Base-by-base conservation (phyloP, 2,888 invertebrate genomes). In the Tachina fera region DNA sequence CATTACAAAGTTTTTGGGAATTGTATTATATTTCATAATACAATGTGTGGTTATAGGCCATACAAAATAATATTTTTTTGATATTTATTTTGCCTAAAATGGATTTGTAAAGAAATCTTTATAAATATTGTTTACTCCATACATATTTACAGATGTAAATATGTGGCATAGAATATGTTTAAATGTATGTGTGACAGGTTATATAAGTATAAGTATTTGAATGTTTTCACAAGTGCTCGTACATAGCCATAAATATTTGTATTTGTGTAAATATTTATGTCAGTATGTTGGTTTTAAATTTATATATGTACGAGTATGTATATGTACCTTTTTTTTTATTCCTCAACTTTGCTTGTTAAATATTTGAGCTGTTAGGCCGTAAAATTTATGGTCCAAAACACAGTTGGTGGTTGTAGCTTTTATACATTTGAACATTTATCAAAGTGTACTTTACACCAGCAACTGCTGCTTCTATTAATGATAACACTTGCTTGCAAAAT, bases 381-480 rank as follows among this genome's bases (percentile, higher is more conserved):
- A 67, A 77, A 83, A 83, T 83, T 77, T 77, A 83, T 78, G 77
- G 53, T 67, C 72, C 53, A 60, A 60, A 77, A 72, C 53, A 45
- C 67, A 65, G 72, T 83, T 77, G 83, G 72, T 75, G 82, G 76
- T 63, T 31, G 51, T 56, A 22, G 75, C 56, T 39, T 53, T 77
- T 68, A 77, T 74, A 16, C 43, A 63, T 78, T 74, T 82, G 39
- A 68, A 74, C 77, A 85, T 85, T 85, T 74, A 81, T 82, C 77
- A 85, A 85, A 85, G 74, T 63, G 77, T 82, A 41, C 63, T 68
- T 70, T 61, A n/a, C 58, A 68, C 14, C 45, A 41, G 22, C 58
- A 67, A 63, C 58, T 72, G 72, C 56, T 80, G 65, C 56, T 10
- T 47, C 11, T 10, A 41, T 65, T 58, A 72, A 43, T 43, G 16